Evolutionary conservation across 2,797 vertebrate species (phyloP), one percentile per base, ranked within the genome.

Genomic region (Spea hammondii): DNA sequence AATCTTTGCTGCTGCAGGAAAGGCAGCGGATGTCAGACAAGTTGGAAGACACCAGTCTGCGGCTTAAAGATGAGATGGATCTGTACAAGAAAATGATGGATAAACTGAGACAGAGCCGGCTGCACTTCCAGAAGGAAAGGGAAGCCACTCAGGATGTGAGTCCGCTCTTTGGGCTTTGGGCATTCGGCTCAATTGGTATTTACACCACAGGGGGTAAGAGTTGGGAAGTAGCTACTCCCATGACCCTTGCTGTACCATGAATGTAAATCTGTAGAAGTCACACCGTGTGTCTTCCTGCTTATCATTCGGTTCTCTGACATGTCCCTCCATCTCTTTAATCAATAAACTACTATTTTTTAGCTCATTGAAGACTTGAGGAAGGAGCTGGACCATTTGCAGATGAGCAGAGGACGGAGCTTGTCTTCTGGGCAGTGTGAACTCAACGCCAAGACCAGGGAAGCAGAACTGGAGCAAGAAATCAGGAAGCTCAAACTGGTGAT

Each of bases 41-140:
- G 75, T 83, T 99, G 86, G 97, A 99, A 76, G 97, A 99, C 88
- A 97, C 97, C 0, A 98, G 95, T 65, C 88, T 99, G 83, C 91
- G 97, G 4, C 92, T 99, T 84, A 98, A 95, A 88, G 97, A 99
- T 0, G 97, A 99, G 90, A 98, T 96, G 95, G 96, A 99, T 84
- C 88, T 99, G 73, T 97, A 99, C 89, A 95, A 93, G 86, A 98
- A 96, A 85, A 94, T 99, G 96, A 98, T 98, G 96, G 97, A 99
- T 87, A 99, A 98, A 85, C 89, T 99, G 86, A 88, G 93, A 45
- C 95, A 97, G 88, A 98, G 95, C 89, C 90, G 96, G 68, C 91
- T 94, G 0, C 94, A 98, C 82, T 97, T 96, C 85, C 96, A 98
- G 87, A 96, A 94, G 85, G 97, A 99, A 87, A 94, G 95, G 77